A percentile compares a stretch with the other conserved stretches of the same genome.
Conservation (phyloP, 2,888 invertebrate species). For the Hypercompe scribonia region DNA sequence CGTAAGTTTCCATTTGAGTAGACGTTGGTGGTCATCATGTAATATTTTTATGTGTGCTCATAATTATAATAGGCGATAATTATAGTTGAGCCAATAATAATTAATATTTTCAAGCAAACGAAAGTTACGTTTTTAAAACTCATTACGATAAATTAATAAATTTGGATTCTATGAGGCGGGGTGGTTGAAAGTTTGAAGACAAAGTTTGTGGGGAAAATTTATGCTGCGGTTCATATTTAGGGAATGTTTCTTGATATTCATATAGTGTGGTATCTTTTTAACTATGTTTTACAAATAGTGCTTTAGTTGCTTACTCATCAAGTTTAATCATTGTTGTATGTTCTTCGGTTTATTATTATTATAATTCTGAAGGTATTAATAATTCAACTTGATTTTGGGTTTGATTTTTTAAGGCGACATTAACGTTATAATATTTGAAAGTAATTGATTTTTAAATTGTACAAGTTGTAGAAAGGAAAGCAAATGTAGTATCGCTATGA, state of each 20-base stretch:
- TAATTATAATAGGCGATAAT: too few relatives aligned
- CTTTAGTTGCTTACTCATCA: slow-evolving; percentile 12
- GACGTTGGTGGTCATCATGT: too few relatives aligned
- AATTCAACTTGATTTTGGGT: too few relatives aligned
- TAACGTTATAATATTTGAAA: neutral
- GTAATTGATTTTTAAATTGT: neutral
- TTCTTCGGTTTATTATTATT: neutral
- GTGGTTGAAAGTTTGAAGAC: slow-evolving; percentile 32
- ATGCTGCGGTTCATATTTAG: slow-evolving; percentile 48
- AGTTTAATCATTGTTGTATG: neutral
- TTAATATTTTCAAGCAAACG: too few relatives aligned
- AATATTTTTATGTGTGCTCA: too few relatives aligned
- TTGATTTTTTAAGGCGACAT: neutral
- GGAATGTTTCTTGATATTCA: slow-evolving; percentile 38
- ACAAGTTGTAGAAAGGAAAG: too few relatives aligned
- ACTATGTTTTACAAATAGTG: slow-evolving; percentile 28
- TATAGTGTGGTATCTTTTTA: slow-evolving; percentile 37
- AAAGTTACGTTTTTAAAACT: slow-evolving; percentile 21
- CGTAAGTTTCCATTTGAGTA: too few relatives aligned
- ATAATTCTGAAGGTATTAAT: neutral
- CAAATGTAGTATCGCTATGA: too few relatives aligned
- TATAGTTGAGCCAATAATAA: too few relatives aligned
- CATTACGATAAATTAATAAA: slow-evolving; percentile 32
- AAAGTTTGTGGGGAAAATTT: slow-evolving; percentile 42
- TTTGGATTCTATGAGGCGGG: slow-evolving; percentile 21